Conservation (phyloP, 2,888 invertebrate species). For the Gymnosoma rotundatum region DNA sequence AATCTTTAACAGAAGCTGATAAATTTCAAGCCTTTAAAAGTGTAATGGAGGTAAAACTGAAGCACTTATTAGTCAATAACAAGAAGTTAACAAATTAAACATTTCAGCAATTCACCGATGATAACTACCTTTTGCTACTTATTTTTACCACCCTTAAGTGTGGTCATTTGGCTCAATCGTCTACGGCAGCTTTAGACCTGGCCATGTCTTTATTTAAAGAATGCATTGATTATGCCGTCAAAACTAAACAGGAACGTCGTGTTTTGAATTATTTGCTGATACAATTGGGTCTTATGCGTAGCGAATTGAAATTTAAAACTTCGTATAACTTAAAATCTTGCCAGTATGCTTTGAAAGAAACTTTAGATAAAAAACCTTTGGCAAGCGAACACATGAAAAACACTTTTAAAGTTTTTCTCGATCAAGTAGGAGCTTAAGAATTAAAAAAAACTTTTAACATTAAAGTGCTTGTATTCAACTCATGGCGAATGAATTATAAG, state of each 20-base stretch:
- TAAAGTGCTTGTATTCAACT: not conserved
- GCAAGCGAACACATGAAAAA: slow-evolving; percentile 78
- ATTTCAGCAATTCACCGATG: slow-evolving; percentile 77
- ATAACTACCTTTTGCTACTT: slow-evolving; percentile 79
- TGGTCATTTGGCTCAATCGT: slow-evolving; percentile 78
- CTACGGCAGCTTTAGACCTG: slow-evolving; percentile 78
- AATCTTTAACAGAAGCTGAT: slow-evolving; percentile 76
- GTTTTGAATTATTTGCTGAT: slow-evolving; percentile 80
- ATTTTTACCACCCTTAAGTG: slow-evolving; percentile 81
- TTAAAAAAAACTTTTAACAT: slow-evolving; percentile 28
- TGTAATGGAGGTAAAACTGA: slow-evolving; percentile 76
- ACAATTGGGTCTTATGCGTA: slow-evolving; percentile 80
- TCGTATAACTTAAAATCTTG: slow-evolving; percentile 79
- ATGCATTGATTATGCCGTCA: slow-evolving; percentile 79
- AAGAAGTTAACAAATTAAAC: not conserved
- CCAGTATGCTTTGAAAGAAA: slow-evolving; percentile 78
- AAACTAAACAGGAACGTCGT: slow-evolving; percentile 79
- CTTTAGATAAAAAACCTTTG: slow-evolving; percentile 76
- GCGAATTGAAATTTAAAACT: slow-evolving; percentile 79
- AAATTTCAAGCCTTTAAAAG: slow-evolving; percentile 78
- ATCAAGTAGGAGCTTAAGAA: slow-evolving; percentile 74
- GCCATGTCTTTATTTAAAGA: slow-evolving; percentile 78
- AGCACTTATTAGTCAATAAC: not conserved
- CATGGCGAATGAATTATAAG: too few relatives aligned
- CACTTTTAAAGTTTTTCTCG: slow-evolving; percentile 79